These are phyloP conservation scores for Aleiodes sp. DNA, from an alignment of 1,140 invertebrate species.

Conservation along the genomic window DNA sequence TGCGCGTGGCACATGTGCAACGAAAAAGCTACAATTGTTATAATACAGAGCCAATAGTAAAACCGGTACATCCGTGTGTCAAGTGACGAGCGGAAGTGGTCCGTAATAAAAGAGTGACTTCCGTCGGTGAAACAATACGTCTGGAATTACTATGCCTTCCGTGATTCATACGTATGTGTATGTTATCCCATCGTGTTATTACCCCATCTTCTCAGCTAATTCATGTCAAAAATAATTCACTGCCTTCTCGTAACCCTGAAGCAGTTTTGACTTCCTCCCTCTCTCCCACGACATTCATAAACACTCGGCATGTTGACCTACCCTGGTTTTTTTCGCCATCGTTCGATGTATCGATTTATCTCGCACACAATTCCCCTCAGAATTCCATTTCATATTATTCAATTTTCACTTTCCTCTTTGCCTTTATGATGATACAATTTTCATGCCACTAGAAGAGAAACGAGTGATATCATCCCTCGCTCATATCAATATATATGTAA, in stretches of 20 bases:
- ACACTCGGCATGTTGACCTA: neutral
- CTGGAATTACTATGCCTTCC: constrained; percentile 18
- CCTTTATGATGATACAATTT: constrained; percentile 33
- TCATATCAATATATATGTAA: constrained; percentile 30
- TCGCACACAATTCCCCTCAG: neutral
- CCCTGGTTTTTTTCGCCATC: neutral
- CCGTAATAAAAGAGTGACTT: constrained; percentile 32
- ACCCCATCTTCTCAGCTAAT: neutral
- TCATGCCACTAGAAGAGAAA: neutral
- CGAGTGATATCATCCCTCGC: constrained; percentile 21
- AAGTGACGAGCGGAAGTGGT: constrained; percentile 33
- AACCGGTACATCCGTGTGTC: constrained; percentile 33
- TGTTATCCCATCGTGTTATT: neutral
- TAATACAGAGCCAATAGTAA: neutral
- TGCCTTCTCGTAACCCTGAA: neutral
- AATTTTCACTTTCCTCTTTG: constrained; percentile 8
- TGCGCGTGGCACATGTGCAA: constrained; percentile 26
- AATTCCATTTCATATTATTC: constrained; percentile 20
- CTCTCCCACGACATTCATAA: neutral
- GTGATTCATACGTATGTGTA: constrained; percentile 11
- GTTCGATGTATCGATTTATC: constrained; percentile 12
- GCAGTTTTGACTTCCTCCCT: neutral
- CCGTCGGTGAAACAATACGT: constrained; percentile 37
- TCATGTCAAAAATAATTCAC: neutral
- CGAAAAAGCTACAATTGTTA: neutral